These are phyloP conservation scores for Drosophila suzukii DNA, from an alignment of 1,140 invertebrate genomes.

Conservation along the genomic window DNA sequence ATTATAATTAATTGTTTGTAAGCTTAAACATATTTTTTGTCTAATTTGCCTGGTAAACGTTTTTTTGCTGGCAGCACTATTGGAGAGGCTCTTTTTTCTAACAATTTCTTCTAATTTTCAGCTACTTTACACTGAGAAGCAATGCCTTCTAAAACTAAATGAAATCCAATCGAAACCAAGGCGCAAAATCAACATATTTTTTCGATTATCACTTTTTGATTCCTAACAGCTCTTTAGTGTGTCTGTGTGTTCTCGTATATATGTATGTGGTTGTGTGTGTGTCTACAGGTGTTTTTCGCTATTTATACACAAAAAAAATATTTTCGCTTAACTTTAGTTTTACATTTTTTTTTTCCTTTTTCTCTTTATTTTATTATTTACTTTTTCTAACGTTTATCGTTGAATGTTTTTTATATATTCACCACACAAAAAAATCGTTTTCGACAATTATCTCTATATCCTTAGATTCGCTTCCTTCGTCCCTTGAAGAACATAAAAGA, in stretches of 20 bases:
- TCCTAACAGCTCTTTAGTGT: constrained; percentile 44
- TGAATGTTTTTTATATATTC: constrained; percentile 33
- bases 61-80: not conserved
- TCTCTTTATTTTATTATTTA: constrained; percentile 28
- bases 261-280: constrained; percentile 28
- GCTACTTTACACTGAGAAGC: constrained; percentile 20
- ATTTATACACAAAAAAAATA: constrained; percentile 56
- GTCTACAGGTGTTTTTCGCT: constrained; percentile 48
- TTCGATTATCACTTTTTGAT: constrained; percentile 45
- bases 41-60: not conserved
- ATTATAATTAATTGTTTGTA: no score
- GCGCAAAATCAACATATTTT: not conserved
- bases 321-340: constrained; percentile 35
- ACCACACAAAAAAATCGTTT: constrained; percentile 36
- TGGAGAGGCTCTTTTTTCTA: constrained; percentile 24
- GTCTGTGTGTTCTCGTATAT: constrained; percentile 16
- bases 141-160: constrained; percentile 14
- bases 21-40: no score
- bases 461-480: constrained; percentile 24
- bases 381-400: constrained; percentile 55
- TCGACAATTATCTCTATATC: constrained; percentile 52
- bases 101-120: constrained; percentile 22
- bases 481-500: constrained; percentile 23
- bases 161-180: constrained; percentile 19
- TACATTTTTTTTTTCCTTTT: not conserved